A percentile compares a stretch with the other conserved stretches of the same genome.
phyloP scores from a whole-genome alignment of 2,888 invertebrate genomes.

The Pheosia tremula region DNA sequence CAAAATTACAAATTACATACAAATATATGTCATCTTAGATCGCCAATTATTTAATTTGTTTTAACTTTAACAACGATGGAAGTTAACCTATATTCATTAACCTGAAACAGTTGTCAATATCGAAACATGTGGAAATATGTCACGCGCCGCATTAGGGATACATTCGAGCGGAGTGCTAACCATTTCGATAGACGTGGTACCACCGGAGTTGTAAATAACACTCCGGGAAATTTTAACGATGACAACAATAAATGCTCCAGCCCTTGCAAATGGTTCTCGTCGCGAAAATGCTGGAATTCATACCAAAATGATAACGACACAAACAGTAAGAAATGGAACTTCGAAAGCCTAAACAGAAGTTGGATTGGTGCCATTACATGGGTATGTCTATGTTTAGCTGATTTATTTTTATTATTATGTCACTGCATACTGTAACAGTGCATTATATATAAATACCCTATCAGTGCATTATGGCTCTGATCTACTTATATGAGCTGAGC shows the following conservation, averaged over 20 bases:
- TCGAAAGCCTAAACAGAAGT: slow-evolving; percentile 69
- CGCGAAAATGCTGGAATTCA: slow-evolving; percentile 43
- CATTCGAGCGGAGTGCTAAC: slow-evolving; percentile 76
- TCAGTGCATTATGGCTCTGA: too few species aligned
- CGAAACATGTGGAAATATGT: slow-evolving; percentile 83
- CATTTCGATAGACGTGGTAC: slow-evolving; percentile 78
- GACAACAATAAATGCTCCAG: slow-evolving; percentile 53
- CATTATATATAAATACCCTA: too few species aligned
- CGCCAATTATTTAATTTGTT: neutral
- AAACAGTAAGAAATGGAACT: slow-evolving; percentile 71
- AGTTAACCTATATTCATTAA: slow-evolving; percentile 12
- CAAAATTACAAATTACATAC: too few species aligned
- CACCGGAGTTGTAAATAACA: slow-evolving; percentile 63
- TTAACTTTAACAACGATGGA: slow-evolving; percentile 22
- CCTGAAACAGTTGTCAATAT: slow-evolving; percentile 15
- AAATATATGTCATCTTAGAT: too few species aligned
- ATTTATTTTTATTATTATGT: slow-evolving; percentile 18
- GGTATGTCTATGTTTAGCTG: slow-evolving; percentile 56
- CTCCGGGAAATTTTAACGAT: slow-evolving; percentile 49
- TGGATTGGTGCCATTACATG: slow-evolving; percentile 83
- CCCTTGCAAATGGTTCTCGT: slow-evolving; percentile 46
- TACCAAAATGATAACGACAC: slow-evolving; percentile 45
- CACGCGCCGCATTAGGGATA: slow-evolving; percentile 77
- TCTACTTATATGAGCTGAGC: too few species aligned
- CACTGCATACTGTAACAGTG: neutral